Evolutionary conservation across 2,113 vertebrate species (phyloP).

Genomic region (Eidolon helvum): DNA sequence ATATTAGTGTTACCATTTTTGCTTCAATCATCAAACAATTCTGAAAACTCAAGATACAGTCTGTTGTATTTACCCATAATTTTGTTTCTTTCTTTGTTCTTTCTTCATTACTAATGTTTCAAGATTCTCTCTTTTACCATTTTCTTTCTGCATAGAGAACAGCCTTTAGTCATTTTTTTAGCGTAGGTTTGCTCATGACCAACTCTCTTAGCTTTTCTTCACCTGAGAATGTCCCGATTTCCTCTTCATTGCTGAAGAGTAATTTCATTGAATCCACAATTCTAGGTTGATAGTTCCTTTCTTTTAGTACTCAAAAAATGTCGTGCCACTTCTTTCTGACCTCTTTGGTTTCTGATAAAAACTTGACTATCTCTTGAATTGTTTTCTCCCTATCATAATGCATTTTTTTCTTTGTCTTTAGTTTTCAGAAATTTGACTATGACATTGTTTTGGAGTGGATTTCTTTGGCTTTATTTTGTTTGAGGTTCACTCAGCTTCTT

Average conservation of each 20-base stretch:
- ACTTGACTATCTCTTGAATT: background rate
- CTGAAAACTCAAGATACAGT: background rate
- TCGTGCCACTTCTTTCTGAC: background rate
- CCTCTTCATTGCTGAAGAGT: background rate
- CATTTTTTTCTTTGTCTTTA: background rate
- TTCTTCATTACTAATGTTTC: background rate
- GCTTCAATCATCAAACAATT: background rate
- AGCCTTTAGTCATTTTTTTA: background rate
- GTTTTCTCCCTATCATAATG: background rate
- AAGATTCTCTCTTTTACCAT: background rate
- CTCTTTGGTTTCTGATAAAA: background rate
- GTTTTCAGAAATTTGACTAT: background rate
- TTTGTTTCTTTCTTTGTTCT: background rate
- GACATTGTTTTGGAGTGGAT: background rate
- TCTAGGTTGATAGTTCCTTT: background rate
- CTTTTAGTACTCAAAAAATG: background rate
- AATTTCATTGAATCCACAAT: background rate
- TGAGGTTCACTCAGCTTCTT: background rate
- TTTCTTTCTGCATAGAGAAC: background rate
- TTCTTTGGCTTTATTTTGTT: background rate
- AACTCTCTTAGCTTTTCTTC: background rate
- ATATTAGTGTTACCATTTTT: background rate
- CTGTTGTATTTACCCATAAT: background rate
- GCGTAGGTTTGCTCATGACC: background rate
- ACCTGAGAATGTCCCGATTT: background rate